Base-by-base conservation (phyloP, 2,888 invertebrate species). In the Drosophila mimetica region DNA sequence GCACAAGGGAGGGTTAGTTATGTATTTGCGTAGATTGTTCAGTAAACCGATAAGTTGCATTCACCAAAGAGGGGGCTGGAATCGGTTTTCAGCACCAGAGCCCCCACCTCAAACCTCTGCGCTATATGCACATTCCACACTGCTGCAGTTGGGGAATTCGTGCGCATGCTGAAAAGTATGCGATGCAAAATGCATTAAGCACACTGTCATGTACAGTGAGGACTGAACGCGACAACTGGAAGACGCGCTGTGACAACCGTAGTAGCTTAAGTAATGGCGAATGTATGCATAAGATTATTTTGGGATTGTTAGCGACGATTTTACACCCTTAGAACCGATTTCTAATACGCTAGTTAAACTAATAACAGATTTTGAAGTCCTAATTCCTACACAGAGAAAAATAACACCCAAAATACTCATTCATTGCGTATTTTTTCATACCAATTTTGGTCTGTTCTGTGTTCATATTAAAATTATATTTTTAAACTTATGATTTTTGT, bases 161-260 rank as follows among this genome's bases (percentile, higher is more conserved):
- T 80, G 84, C 60, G 71, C 55, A 73, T 65, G 70, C 66, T 69
- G 69, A 75, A 79, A 80, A 83, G 69, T 76, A 75, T 76, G 78
- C 78, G 75, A 64, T 75, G 64, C 57, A 61, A 77, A 86, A 89
- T 79, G 77, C 81, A 88, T 85, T 83, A 86, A 83, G 77, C 77
- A 76, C 71, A 52, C 89, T 89, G 89, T 88, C 88, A 81, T 79
- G 79, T 81, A 78, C 89, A 84, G 72, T 74, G 66, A 78, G 53
- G 57, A 70, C 61, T 48, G 71, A 32, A 44, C 42, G 60, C 71
- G 18, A 48, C 64, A 60, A 32, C 48, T 16, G 57, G 44, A 50
- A 55, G 32, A 61, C 37, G 39, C 60, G 39, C 51, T 25, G 55
- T 14, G 71, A 79, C 76, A 66, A 55, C 47, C 54, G 50, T 60